Percentiles rank a stretch among this genome's conserved stretches.
These are phyloP conservation scores for Morbakka virulenta DNA, from an alignment of 30 jellyfish, hydroid and myxozoan genomes.

Conservation along the genomic window DNA sequence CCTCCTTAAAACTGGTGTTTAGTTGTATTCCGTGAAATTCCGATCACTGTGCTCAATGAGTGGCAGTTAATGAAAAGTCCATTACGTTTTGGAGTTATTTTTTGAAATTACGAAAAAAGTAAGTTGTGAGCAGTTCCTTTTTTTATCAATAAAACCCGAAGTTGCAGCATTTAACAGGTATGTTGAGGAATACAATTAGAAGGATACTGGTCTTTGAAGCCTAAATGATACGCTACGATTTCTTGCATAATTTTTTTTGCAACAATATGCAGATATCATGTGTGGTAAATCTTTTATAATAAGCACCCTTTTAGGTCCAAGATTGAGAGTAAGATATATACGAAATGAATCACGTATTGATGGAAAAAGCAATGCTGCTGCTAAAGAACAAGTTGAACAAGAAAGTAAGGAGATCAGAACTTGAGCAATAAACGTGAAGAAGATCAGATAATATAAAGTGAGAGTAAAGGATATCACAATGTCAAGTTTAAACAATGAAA, in stretches of 20 bases:
- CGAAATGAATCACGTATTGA: neutral
- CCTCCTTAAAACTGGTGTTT: neutral
- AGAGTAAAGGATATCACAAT: too few relatives aligned
- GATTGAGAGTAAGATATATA: neutral
- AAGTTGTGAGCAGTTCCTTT: neutral
- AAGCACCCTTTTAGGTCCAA: neutral
- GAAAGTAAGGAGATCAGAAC: neutral
- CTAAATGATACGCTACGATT: neutral
- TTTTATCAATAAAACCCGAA: neutral
- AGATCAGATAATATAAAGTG: too few relatives aligned
- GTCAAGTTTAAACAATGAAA: too few relatives aligned
- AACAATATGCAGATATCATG: neutral
- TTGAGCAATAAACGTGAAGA: too few relatives aligned
- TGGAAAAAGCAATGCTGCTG: neutral
- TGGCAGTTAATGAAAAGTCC: neutral
- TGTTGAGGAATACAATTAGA: too few relatives aligned
- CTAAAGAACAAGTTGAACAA: neutral
- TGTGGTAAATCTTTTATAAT: neutral
- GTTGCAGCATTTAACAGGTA: neutral
- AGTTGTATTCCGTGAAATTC: neutral
- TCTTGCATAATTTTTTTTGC: neutral
- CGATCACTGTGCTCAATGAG: neutral
- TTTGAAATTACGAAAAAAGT: neutral
- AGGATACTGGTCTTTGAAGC: neutral
- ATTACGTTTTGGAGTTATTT: neutral